A percentile compares a stretch with the other conserved stretches of the same genome.
Conservation (phyloP, 2,797 vertebrate genomes). For the Sebastiscus albofasciatus region DNA sequence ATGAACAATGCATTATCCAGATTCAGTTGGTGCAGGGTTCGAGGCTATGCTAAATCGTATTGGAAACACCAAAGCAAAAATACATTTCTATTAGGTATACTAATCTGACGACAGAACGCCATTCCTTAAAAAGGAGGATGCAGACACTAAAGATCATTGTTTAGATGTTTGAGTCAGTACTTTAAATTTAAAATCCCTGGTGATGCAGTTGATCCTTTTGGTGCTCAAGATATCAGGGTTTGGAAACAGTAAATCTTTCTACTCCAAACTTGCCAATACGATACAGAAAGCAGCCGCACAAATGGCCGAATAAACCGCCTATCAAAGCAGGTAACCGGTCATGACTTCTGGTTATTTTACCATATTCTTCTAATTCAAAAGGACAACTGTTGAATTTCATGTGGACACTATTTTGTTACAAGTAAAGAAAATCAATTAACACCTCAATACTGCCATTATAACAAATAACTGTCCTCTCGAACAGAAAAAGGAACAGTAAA, state of each 20-base stretch:
- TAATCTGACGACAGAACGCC: not conserved
- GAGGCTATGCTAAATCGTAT: accelerated
- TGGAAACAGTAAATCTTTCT: not conserved
- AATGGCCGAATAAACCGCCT: not conserved
- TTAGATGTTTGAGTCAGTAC: not conserved
- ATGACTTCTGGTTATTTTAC: not conserved
- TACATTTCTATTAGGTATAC: not conserved
- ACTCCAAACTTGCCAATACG: not conserved
- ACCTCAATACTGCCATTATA: not conserved
- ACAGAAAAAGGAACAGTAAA: slow-evolving; percentile 64
- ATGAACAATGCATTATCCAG: not conserved
- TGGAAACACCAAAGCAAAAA: not conserved
- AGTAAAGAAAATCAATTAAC: not conserved
- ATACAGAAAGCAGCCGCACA: not conserved
- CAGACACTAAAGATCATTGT: not conserved
- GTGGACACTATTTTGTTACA: not conserved
- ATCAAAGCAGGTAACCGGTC: not conserved
- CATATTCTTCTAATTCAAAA: not conserved
- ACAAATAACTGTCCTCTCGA: slow-evolving; percentile 15
- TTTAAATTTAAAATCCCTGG: not conserved
- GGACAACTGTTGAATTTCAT: not conserved
- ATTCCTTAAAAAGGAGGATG: not conserved
- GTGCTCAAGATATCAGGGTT: not conserved
- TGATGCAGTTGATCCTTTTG: not conserved
- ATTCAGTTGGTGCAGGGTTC: not conserved